These are phyloP conservation scores for Hydroisotoma schaefferi DNA, from an alignment of 2,888 invertebrate species.

Conservation along the genomic window DNA sequence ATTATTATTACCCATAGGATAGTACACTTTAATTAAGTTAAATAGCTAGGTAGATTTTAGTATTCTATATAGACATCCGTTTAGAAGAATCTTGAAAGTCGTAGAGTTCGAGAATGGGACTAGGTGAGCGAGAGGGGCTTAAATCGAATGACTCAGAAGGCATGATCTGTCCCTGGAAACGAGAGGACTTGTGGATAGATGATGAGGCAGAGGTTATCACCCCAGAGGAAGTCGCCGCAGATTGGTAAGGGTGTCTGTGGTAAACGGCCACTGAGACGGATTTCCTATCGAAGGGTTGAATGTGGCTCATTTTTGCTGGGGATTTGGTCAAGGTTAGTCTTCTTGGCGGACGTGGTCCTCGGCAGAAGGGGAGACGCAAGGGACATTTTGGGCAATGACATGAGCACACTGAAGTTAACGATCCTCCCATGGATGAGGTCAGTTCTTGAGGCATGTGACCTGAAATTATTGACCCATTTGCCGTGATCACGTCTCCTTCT, in stretches of 20 bases:
- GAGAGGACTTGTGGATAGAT: slow-evolving; percentile 25
- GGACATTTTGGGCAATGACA: slow-evolving; percentile 50
- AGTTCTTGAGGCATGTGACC: slow-evolving; percentile 56
- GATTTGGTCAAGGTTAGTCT: slow-evolving; percentile 48
- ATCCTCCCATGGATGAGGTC: slow-evolving; percentile 45
- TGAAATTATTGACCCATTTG: slow-evolving; percentile 83
- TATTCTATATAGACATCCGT: slow-evolving; percentile 48
- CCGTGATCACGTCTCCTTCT: slow-evolving; percentile 95
- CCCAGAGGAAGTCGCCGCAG: slow-evolving; percentile 25
- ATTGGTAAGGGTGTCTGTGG: slow-evolving; percentile 43
- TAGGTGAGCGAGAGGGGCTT: slow-evolving; percentile 45
- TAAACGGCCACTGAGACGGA: slow-evolving; percentile 46
- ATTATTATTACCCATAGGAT: no score
- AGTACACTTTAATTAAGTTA: no score
- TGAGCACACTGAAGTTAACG: slow-evolving; percentile 50
- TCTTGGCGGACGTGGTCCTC: slow-evolving; percentile 43
- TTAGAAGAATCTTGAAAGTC: slow-evolving; percentile 45
- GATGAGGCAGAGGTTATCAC: slow-evolving; percentile 20
- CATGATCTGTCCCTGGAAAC: slow-evolving; percentile 43
- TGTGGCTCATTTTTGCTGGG: slow-evolving; percentile 47
- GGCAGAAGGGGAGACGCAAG: slow-evolving; percentile 32
- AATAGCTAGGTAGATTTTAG: no score
- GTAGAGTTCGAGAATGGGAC: slow-evolving; percentile 46
- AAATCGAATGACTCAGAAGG: slow-evolving; percentile 49
- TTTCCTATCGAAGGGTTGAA: slow-evolving; percentile 43